Percentiles rank a stretch among this genome's conserved stretches.
Evolutionary conservation across 2,888 invertebrate genomes (phyloP).

Genomic region (Drosophila merina): DNA sequence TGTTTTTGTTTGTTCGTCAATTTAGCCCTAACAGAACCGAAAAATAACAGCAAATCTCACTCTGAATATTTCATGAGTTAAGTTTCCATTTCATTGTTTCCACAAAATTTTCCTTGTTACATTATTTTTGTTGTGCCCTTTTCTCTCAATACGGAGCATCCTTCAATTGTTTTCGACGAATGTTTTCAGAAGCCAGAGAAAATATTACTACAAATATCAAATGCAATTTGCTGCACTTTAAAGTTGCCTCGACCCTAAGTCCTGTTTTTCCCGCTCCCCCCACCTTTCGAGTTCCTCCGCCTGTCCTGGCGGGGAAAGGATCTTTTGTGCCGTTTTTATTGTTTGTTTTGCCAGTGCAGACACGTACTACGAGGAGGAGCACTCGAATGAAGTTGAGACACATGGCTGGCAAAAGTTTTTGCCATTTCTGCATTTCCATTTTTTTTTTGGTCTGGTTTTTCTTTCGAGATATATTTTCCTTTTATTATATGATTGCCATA

Average conservation of each 20-base stretch:
- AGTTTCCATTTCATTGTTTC: slow-evolving; percentile 54
- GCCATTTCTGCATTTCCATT: slow-evolving; percentile 27
- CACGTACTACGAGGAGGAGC: slow-evolving; percentile 49
- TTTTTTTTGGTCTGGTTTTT: not conserved
- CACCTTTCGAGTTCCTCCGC: not conserved
- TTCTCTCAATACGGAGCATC: slow-evolving; percentile 20
- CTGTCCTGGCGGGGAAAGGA: slow-evolving; percentile 17
- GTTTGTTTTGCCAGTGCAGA: slow-evolving; percentile 62
- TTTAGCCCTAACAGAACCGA: slow-evolving; percentile 16
- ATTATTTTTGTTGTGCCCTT: slow-evolving; percentile 1
- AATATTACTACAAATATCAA: slow-evolving; percentile 51
- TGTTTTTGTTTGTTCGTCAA: slow-evolving; percentile 7
- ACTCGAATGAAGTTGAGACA: slow-evolving; percentile 52
- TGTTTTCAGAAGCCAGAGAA: slow-evolving; percentile 23
- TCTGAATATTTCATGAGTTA: slow-evolving; percentile 62
- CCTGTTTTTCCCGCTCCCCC: not conserved
- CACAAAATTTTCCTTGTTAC: slow-evolving; percentile 12
- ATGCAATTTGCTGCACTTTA: slow-evolving; percentile 67
- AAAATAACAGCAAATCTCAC: slow-evolving; percentile 42
- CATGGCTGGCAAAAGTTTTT: slow-evolving; percentile 39
- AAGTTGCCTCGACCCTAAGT: slow-evolving; percentile 26
- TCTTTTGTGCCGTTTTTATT: slow-evolving; percentile 50
- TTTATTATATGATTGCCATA: slow-evolving; percentile 51
- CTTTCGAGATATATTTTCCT: slow-evolving; percentile 29
- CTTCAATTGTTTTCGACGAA: slow-evolving; percentile 40